phyloP scores from a whole-genome alignment of 2,888 invertebrate genomes.

The Cantharis lateralis region DNA sequence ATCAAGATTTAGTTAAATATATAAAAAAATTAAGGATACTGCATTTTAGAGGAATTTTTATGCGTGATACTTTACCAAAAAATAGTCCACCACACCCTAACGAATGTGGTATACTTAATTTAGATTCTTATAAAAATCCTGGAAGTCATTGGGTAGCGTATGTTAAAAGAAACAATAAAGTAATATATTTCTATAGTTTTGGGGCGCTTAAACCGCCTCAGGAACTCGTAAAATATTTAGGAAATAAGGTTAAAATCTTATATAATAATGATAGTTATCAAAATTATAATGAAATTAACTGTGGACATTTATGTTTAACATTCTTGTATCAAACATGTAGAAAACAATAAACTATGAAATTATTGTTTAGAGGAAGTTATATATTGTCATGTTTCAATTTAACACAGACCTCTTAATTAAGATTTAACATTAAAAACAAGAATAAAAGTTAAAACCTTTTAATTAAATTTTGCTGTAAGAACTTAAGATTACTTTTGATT shows the following conservation, averaged over 20 bases:
- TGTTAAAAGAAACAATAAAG: slow-evolving; percentile 40
- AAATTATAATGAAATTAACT: slow-evolving; percentile 10
- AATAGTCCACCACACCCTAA: slow-evolving; percentile 11
- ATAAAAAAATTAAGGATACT: slow-evolving; percentile 16
- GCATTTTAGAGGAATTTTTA: slow-evolving; percentile 41
- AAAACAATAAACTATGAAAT: background rate
- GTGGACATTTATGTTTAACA: slow-evolving; percentile 30
- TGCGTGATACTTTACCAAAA: slow-evolving; percentile 36
- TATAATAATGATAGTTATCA: slow-evolving; percentile 17
- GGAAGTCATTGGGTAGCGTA: slow-evolving; percentile 51
- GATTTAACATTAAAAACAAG: too few relatives aligned
- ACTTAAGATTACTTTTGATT: too few relatives aligned
- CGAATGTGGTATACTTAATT: slow-evolving; percentile 44
- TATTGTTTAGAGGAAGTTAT: background rate
- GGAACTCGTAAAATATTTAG: slow-evolving; percentile 27
- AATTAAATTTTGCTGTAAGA: too few relatives aligned
- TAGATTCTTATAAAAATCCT: slow-evolving; percentile 36
- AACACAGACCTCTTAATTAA: too few relatives aligned
- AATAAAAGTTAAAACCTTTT: too few relatives aligned
- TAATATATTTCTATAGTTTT: slow-evolving; percentile 49
- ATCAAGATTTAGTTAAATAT: slow-evolving; percentile 34
- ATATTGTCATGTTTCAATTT: too few relatives aligned
- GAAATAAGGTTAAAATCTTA: background rate
- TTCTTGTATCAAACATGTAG: slow-evolving; percentile 9
- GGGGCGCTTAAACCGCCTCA: slow-evolving; percentile 45